Percentiles rank a stretch among this genome's conserved stretches.
Conservation (phyloP, 2,797 vertebrate genomes). For the Dromococcyx pavoninus region DNA sequence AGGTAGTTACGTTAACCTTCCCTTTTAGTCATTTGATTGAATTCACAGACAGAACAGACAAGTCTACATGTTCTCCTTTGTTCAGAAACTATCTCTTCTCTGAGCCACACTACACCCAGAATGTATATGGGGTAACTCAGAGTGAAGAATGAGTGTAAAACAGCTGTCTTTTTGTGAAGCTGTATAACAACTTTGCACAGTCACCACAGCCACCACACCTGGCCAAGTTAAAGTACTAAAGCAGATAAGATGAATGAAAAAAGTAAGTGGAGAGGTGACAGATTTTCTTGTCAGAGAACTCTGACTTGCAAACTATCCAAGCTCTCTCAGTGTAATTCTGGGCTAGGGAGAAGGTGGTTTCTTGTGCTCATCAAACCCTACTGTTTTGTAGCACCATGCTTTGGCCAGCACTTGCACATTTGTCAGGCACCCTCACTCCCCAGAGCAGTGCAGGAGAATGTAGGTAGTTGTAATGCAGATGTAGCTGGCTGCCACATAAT, state of each 20-base stretch:
- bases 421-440: background rate
- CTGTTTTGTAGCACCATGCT: background rate
- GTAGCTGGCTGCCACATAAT: background rate
- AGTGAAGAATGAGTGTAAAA: background rate
- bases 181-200: background rate
- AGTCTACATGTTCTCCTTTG: background rate
- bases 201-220: background rate
- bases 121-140: background rate
- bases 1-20: background rate
- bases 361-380: background rate
- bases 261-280: fast-evolving
- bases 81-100: background rate
- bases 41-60: background rate
- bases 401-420: background rate
- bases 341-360: background rate
- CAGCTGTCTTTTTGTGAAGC: background rate
- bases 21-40: background rate
- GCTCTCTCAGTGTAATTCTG: background rate
- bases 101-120: background rate
- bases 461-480: background rate
- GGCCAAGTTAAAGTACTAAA: background rate
- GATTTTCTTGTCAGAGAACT: background rate
- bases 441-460: background rate
- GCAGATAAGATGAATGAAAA: background rate
- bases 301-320: background rate